Evolutionary conservation across 2,113 vertebrate species (phyloP).

Genomic region (Oplegnathus fasciatus): DNA sequence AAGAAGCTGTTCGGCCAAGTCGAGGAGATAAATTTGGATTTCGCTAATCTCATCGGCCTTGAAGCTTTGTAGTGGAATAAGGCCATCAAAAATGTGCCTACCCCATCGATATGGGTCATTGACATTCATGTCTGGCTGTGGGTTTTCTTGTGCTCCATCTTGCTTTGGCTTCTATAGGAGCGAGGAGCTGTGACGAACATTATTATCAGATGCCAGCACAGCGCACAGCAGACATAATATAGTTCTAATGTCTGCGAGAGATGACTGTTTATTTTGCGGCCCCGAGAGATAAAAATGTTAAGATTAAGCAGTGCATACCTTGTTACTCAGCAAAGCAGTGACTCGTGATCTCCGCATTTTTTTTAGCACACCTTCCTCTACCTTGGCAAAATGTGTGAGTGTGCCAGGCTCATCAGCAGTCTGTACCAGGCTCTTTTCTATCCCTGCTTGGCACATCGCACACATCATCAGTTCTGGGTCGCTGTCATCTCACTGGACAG

Average conservation of each 20-base stretch:
- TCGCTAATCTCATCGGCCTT: conserved; percentile 56
- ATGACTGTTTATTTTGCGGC: conserved; percentile 24
- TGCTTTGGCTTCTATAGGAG: conserved; percentile 1
- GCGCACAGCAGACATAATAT: conserved; percentile 44
- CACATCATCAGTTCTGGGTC: conserved; percentile 60
- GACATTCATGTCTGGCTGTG: conserved; percentile 33
- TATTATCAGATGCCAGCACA: conserved; percentile 44
- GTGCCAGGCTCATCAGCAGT: conserved; percentile 40
- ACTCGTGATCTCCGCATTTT: neutral
- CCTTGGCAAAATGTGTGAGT: neutral
- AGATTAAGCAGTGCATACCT: conserved; percentile 17
- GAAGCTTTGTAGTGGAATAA: conserved; percentile 60
- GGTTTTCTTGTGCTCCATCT: neutral
- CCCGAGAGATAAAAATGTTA: conserved; percentile 15
- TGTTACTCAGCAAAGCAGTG: conserved; percentile 13
- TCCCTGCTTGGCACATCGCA: conserved; percentile 51
- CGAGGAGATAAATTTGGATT: conserved; percentile 67
- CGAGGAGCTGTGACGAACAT: conserved; percentile 20
- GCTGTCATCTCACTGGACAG: conserved; percentile 45
- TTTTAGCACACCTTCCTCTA: neutral
- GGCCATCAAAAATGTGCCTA: conserved; percentile 53
- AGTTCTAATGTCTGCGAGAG: conserved; percentile 26
- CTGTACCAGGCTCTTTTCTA: conserved; percentile 36
- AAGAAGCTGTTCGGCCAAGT: conserved; percentile 43
- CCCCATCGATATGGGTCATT: conserved; percentile 51